Conservation (phyloP, 2,113 vertebrate genomes). For the Erinaceus europaeus region DNA sequence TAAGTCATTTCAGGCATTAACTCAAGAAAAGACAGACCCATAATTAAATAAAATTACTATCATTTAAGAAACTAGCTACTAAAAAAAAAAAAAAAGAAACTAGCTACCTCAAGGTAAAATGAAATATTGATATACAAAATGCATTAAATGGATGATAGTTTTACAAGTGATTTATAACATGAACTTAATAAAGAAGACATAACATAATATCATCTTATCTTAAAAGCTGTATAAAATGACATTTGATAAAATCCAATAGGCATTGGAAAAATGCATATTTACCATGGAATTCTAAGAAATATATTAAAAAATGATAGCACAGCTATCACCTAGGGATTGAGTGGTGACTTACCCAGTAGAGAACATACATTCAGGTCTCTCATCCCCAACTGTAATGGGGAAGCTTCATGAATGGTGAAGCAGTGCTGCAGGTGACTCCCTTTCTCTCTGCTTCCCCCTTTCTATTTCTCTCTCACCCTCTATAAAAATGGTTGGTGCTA, state of each 20-base stretch:
- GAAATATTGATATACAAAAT: background rate
- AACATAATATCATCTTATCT: background rate
- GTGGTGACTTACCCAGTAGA: too few relatives aligned
- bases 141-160: background rate
- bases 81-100: too few relatives aligned
- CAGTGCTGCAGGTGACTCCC: too few relatives aligned
- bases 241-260: background rate
- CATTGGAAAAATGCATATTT: background rate
- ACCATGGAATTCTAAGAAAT: background rate
- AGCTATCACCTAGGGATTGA: too few relatives aligned
- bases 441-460: too few relatives aligned
- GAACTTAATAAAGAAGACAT: background rate
- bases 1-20: background rate
- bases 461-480: too few relatives aligned
- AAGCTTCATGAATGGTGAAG: too few relatives aligned
- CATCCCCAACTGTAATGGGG: too few relatives aligned
- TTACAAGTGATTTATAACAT: background rate
- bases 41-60: background rate
- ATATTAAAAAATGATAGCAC: too few relatives aligned
- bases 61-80: background rate
- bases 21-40: background rate
- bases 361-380: too few relatives aligned
- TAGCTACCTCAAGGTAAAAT: background rate
- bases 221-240: background rate
- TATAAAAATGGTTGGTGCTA: too few relatives aligned